Conservation (phyloP, 2,113 vertebrate genomes). For the Daphoenositta chrysoptera region DNA sequence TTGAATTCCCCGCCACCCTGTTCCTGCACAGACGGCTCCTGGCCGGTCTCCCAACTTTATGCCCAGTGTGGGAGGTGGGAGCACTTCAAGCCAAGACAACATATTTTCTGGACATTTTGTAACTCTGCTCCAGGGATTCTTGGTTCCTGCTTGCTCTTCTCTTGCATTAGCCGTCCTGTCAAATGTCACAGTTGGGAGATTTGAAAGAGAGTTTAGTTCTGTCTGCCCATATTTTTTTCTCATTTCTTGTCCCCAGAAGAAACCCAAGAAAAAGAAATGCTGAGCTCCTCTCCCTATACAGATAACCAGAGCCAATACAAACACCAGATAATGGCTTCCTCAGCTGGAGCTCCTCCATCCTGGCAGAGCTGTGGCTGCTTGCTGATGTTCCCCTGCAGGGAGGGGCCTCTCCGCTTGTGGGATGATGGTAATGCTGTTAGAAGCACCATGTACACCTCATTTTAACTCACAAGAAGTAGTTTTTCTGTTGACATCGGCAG, state of each 20-base stretch:
- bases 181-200: not conserved
- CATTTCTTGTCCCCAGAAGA: not conserved
- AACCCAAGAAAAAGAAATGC: not conserved
- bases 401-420: accelerated
- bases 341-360: not conserved
- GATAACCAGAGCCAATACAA: not conserved
- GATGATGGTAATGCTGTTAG: not conserved
- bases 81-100: not conserved
- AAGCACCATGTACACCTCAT: not conserved
- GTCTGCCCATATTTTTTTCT: not conserved
- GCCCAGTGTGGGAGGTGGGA: not conserved
- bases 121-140: not conserved
- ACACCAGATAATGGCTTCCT: not conserved
- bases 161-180: not conserved
- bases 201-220: not conserved
- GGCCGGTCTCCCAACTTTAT: not conserved
- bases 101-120: not conserved
- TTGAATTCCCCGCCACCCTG: not conserved
- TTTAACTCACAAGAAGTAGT: not conserved
- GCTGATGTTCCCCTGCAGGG: accelerated
- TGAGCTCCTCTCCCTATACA: not conserved
- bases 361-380: not conserved
- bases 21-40: not conserved
- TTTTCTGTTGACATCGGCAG: not conserved
- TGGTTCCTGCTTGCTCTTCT: not conserved